A percentile compares a stretch with the other conserved stretches of the same genome.
phyloP scores from a whole-genome alignment of 23 tunicate species.

The Ascidia mentula region DNA sequence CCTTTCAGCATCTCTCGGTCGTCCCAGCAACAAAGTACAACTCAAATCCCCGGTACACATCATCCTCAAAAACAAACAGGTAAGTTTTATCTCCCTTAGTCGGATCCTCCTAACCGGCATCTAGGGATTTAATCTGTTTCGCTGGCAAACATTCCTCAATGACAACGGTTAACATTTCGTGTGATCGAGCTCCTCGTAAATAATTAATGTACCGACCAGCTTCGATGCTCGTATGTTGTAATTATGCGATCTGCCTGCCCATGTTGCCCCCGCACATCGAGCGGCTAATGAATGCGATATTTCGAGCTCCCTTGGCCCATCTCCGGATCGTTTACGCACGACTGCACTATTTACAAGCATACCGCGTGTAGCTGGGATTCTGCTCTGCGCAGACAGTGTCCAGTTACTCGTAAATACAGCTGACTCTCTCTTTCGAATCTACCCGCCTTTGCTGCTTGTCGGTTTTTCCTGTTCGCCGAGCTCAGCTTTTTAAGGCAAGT shows the following conservation, averaged over 20 bases:
- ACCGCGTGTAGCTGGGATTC: not conserved
- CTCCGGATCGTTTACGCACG: constrained; percentile 7
- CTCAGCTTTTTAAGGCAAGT: not conserved
- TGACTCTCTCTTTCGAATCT: not conserved
- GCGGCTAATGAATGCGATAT: not conserved
- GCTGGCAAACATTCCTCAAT: not conserved
- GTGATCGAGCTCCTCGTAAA: not conserved
- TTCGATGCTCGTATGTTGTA: not conserved
- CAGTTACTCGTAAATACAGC: not conserved
- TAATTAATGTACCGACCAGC: not conserved
- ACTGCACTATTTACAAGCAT: not conserved
- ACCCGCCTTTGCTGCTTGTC: not conserved
- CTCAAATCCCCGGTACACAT: constrained; percentile 44
- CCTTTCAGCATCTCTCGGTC: constrained; percentile 51
- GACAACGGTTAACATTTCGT: constrained; percentile 7
- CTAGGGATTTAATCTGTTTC: not conserved
- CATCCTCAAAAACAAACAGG: constrained; percentile 45
- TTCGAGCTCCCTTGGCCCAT: constrained; percentile 5
- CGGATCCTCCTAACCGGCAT: too few species aligned
- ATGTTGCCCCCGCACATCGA: not conserved
- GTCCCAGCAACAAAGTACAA: constrained; percentile 14
- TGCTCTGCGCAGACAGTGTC: not conserved
- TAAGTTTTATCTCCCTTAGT: constrained; percentile 4
- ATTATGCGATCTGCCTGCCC: constrained; percentile 3
- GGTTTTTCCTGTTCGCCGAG: not conserved